A percentile compares a stretch with the other conserved stretches of the same genome.
phyloP scores from a whole-genome alignment of 2,113 vertebrate genomes.

The Sardina pilchardus region DNA sequence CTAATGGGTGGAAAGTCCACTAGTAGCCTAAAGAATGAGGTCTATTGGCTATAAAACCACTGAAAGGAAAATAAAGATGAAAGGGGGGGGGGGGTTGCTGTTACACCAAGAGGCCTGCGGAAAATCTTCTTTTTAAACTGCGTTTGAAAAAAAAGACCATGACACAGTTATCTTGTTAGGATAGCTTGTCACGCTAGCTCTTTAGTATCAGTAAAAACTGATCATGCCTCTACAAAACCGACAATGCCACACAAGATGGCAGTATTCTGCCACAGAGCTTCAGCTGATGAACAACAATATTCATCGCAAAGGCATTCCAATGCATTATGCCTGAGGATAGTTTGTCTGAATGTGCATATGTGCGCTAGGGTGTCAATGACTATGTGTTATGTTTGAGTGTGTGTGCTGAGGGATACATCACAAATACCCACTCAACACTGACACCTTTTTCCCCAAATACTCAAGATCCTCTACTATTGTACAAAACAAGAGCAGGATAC shows the following conservation, averaged over 20 bases:
- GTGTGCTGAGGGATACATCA: background rate
- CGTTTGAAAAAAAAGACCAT: background rate
- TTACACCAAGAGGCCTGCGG: background rate
- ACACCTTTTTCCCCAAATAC: background rate
- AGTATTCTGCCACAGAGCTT: background rate
- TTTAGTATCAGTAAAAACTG: background rate
- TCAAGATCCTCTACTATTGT: background rate
- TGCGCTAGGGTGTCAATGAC: background rate
- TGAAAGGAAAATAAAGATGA: background rate
- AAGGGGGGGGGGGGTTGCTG: too few species aligned
- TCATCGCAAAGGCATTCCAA: background rate
- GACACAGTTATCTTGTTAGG: background rate
- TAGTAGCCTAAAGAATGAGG: background rate
- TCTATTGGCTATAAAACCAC: background rate
- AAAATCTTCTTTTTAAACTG: background rate
- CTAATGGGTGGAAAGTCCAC: background rate
- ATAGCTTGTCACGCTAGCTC: background rate
- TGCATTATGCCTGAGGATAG: constrained; percentile 7
- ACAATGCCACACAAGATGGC: constrained; percentile 2
- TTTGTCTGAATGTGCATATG: background rate
- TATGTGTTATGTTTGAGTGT: background rate
- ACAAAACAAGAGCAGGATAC: background rate
- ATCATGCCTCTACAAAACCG: background rate
- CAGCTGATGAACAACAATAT: background rate
- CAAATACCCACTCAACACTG: background rate